Percentiles rank a stretch among this genome's conserved stretches.
phyloP scores from a whole-genome alignment of 2,888 invertebrate genomes.

The Harpalus rubripes region DNA sequence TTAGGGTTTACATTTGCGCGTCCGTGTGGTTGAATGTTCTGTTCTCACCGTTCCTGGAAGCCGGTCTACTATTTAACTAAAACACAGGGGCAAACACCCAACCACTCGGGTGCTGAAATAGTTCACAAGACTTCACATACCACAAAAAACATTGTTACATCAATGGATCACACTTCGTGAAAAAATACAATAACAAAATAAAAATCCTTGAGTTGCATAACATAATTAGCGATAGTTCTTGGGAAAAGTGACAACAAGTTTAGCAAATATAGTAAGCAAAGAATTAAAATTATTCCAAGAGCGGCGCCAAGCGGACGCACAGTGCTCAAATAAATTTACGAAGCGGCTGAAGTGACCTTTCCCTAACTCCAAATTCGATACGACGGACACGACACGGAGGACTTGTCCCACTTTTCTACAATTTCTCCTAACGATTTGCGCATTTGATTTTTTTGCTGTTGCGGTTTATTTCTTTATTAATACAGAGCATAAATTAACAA shows the following conservation, averaged over 20 bases:
- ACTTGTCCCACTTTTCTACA: background rate
- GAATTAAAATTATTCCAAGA: background rate
- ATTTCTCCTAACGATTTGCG: background rate
- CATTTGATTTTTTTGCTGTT: too few species aligned
- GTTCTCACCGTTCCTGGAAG: constrained; percentile 44
- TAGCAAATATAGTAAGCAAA: background rate
- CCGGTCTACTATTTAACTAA: constrained; percentile 60
- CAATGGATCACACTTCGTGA: too few species aligned
- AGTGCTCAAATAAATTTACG: too few species aligned
- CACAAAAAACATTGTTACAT: too few species aligned
- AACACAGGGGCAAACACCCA: constrained; percentile 62
- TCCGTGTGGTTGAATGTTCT: background rate
- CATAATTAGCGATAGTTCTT: too few species aligned
- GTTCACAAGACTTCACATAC: constrained; percentile 9
- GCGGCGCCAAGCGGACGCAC: background rate
- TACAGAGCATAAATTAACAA: background rate
- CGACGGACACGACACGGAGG: too few species aligned
- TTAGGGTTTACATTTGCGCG: background rate
- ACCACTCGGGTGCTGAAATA: constrained; percentile 47
- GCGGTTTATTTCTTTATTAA: constrained; percentile 13
- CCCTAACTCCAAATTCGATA: background rate
- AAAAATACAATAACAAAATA: too few species aligned
- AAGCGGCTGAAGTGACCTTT: background rate
- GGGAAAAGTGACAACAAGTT: background rate
- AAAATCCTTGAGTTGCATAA: too few species aligned